These are phyloP conservation scores for Seriola rivoliana DNA, from an alignment of 2,113 vertebrate species.

Conservation along the genomic window DNA sequence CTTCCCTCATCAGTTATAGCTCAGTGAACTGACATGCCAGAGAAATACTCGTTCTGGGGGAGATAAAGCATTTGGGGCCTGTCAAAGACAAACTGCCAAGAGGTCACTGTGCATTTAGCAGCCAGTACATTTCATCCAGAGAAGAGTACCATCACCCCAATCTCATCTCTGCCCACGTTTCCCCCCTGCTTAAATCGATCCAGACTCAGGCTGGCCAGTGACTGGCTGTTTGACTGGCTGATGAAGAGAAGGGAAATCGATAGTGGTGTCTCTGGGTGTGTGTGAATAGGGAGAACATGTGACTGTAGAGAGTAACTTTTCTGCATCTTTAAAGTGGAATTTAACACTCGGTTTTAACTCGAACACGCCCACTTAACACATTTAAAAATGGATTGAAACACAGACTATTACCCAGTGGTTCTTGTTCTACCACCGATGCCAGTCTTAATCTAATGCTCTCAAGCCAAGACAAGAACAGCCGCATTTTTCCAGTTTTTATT, in stretches of 20 bases:
- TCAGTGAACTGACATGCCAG: slow-evolving; percentile 47
- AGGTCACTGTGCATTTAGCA: slow-evolving; percentile 47
- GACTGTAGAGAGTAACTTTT: neutral
- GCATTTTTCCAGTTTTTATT: too few species aligned
- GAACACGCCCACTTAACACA: too few species aligned
- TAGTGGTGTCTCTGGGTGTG: neutral
- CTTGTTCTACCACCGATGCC: neutral
- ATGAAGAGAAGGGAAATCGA: neutral
- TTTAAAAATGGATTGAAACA: too few species aligned
- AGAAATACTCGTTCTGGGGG: slow-evolving; percentile 43
- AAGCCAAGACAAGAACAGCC: too few species aligned
- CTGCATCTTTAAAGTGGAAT: neutral
- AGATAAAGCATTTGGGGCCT: slow-evolving; percentile 51
- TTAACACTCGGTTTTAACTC: too few species aligned
- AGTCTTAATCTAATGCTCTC: neutral
- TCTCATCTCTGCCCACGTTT: slow-evolving; percentile 8
- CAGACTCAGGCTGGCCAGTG: slow-evolving; percentile 14
- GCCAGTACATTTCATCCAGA: slow-evolving; percentile 28
- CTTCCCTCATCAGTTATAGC: slow-evolving; percentile 37
- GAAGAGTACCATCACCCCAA: neutral
- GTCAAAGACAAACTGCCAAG: slow-evolving; percentile 28
- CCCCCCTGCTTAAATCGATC: slow-evolving; percentile 48
- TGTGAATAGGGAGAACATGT: slow-evolving; percentile 2
- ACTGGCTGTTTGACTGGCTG: neutral
- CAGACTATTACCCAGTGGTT: too few species aligned